Percentiles rank a stretch among this genome's conserved stretches.
phyloP scores from a whole-genome alignment of 1,140 invertebrate genomes.

The Littorina saxatilis region DNA sequence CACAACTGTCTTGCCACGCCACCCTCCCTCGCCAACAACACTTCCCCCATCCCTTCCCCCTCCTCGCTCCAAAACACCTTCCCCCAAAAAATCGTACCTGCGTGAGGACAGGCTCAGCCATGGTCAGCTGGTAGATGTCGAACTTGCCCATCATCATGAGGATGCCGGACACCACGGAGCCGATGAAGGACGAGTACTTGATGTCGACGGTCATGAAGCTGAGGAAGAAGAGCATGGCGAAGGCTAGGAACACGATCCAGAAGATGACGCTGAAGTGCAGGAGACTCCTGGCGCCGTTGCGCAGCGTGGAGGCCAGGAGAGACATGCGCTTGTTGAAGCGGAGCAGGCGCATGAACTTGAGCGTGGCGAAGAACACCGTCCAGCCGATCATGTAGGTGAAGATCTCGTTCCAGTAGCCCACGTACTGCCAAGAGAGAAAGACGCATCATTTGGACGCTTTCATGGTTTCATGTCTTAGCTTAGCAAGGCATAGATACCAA shows the following conservation, averaged over 20 bases:
- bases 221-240: slow-evolving; percentile 78
- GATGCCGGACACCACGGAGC: slow-evolving; percentile 77
- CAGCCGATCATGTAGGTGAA: slow-evolving; percentile 77
- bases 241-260: slow-evolving; percentile 74
- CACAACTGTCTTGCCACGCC: too few relatives aligned
- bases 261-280: slow-evolving; percentile 75
- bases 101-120: slow-evolving; percentile 75
- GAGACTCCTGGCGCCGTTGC: slow-evolving; percentile 66
- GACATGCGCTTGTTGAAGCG: slow-evolving; percentile 79
- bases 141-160: slow-evolving; percentile 80
- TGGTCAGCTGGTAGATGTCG: slow-evolving; percentile 77
- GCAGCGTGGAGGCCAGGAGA: slow-evolving; percentile 73
- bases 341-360: slow-evolving; percentile 78
- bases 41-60: too few relatives aligned
- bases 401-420: slow-evolving; percentile 76
- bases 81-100: too few relatives aligned
- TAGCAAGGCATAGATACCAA: too few relatives aligned
- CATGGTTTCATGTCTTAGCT: too few relatives aligned
- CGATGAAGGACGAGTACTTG: slow-evolving; percentile 77
- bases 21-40: too few relatives aligned
- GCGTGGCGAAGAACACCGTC: slow-evolving; percentile 77
- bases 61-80: too few relatives aligned
- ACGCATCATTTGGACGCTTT: too few relatives aligned
- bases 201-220: slow-evolving; percentile 75
- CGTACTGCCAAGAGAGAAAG: too few relatives aligned